Base-by-base conservation (phyloP, 2,113 vertebrate species). In the Pachycephala philippinensis region DNA sequence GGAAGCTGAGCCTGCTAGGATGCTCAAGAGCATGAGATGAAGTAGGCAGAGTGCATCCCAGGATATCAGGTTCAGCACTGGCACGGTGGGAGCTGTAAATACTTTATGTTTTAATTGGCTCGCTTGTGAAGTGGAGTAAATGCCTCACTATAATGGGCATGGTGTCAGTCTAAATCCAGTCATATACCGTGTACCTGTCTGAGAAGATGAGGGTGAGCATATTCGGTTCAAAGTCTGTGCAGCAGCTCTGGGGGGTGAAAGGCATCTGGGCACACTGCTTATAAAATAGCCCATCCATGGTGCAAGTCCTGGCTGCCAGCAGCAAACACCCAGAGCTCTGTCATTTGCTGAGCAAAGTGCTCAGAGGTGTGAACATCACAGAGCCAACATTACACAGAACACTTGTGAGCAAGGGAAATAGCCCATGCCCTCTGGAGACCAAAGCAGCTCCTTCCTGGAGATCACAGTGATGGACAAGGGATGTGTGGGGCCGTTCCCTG, bases 101-200 rank as follows among this genome's bases (percentile, higher is more conserved):
- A 54, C 52, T 93, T 72, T 39, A 64, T 9, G 3, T 52, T 44
- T 91, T 66, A 72, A 82, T 53, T 85, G 63, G 30, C 42, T 95
- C 60, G 44, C 21, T 57, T 17, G 3, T 66, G 40, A 92, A 85
- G 57, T 44, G 30, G 31, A 59, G 40, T 44, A 75, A 89, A 76
- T 14, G 28, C 4, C 35, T 77, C 19, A 33, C 7, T 44, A 7
- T 16, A 20, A 59, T 4, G 22, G 24, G 11, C 18, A 8, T 13
- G 8, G 13, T 70, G n/a, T 33, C 53, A 11, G 27, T n/a, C 35
- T 87, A 49, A 75, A 87, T 56, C 68, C 15, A 50, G 52, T 75
- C 53, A 42, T 3, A 20, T 3, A 8, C 42, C 2, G 0, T 15
- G 1, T n/a, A 31, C 7, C 15, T 78, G 39, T 70, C 14, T 42